Evolutionary conservation across 2,797 vertebrate species (phyloP).

Genomic region (Sparus aurata): DNA sequence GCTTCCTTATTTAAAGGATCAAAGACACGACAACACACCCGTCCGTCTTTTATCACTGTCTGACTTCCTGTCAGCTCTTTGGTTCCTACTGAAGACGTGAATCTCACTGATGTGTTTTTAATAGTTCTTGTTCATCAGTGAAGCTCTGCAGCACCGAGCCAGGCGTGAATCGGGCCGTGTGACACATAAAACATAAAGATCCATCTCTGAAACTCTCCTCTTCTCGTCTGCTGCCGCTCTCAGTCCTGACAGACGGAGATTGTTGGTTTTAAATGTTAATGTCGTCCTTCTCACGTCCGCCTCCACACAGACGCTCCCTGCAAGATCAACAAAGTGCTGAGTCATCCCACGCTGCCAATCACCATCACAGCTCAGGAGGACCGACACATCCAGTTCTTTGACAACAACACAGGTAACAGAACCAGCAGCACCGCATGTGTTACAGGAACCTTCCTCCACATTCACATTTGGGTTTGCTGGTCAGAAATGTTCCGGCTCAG

Average conservation of each 20-base stretch:
- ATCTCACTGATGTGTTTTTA: too few relatives aligned
- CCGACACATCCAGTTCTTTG: conserved; percentile 96
- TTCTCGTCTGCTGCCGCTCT: not conserved
- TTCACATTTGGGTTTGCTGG: not conserved
- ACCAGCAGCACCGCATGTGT: not conserved
- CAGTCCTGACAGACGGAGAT: not conserved
- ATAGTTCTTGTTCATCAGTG: too few relatives aligned
- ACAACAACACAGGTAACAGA: conserved; percentile 91
- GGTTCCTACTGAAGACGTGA: not conserved
- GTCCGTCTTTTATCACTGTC: too few relatives aligned
- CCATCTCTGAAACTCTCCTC: too few relatives aligned
- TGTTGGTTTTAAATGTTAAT: not conserved
- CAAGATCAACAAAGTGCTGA: conserved; percentile 96
- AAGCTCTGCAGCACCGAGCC: too few relatives aligned
- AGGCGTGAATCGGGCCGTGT: too few relatives aligned
- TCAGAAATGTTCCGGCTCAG: not conserved
- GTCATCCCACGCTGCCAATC: conserved; percentile 96
- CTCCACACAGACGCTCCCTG: conserved; percentile 81
- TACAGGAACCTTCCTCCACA: not conserved
- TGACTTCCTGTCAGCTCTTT: not conserved
- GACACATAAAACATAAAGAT: too few relatives aligned
- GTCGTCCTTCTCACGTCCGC: not conserved
- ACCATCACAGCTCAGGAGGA: conserved; percentile 97
- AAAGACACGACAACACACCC: too few relatives aligned
- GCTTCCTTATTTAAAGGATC: too few relatives aligned